These are phyloP conservation scores for Yponomeuta malinellus DNA, from an alignment of 2,888 invertebrate species.

Conservation along the genomic window DNA sequence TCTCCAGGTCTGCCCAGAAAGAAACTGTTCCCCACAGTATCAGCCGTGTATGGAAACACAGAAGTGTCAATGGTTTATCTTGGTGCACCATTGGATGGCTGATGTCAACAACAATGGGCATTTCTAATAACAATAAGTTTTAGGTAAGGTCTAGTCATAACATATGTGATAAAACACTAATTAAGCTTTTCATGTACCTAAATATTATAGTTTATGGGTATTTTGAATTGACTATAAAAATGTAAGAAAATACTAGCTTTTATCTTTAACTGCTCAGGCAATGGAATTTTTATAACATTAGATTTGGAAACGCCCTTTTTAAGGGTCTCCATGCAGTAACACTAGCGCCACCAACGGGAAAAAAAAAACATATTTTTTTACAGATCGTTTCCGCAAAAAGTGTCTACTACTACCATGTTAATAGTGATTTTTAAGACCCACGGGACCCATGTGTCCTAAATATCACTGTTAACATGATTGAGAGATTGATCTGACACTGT, in stretches of 20 bases:
- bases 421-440: too few relatives aligned
- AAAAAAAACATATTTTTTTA: too few relatives aligned
- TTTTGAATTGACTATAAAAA: not conserved
- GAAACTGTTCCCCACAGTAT: constrained; percentile 93
- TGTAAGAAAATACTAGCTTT: not conserved
- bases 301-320: not conserved
- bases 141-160: not conserved
- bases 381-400: too few relatives aligned
- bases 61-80: constrained; percentile 99
- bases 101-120: constrained; percentile 46
- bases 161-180: not conserved
- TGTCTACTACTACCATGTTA: too few relatives aligned
- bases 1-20: constrained; percentile 88
- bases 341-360: too few relatives aligned
- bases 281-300: not conserved
- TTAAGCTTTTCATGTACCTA: not conserved
- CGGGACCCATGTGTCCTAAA: too few relatives aligned
- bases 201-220: not conserved
- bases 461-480: too few relatives aligned
- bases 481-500: too few relatives aligned
- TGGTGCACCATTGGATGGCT: constrained; percentile 97
- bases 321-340: too few relatives aligned
- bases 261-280: not conserved
- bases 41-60: constrained; percentile 99
- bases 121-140: not conserved